phyloP scores from a whole-genome alignment of 2,113 vertebrate genomes.

The Arothron firmamentum region DNA sequence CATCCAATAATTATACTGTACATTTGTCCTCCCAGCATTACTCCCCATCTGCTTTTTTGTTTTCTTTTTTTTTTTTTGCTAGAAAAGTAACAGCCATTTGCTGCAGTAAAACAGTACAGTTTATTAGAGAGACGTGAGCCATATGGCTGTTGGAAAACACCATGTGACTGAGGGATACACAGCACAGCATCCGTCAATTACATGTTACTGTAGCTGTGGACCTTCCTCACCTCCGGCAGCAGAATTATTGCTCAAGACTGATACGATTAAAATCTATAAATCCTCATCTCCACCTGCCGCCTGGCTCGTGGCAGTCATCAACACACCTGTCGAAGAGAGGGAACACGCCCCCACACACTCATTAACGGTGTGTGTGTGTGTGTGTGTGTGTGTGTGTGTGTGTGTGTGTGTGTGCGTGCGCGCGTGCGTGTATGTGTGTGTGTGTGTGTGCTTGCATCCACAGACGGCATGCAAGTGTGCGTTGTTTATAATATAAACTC shows the following conservation, averaged over 20 bases:
- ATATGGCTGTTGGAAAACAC: background rate
- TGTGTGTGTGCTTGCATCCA: background rate
- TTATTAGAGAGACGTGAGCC: background rate
- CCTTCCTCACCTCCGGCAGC: slow-evolving; percentile 48
- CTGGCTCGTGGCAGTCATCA: slow-evolving; percentile 64
- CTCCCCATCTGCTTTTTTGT: background rate
- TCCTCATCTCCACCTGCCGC: slow-evolving; percentile 71
- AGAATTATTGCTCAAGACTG: slow-evolving; percentile 71
- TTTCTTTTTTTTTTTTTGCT: background rate
- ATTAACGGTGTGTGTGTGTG: background rate
- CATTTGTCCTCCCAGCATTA: slow-evolving; percentile 2
- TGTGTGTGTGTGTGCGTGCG: background rate
- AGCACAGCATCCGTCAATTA: slow-evolving; percentile 45
- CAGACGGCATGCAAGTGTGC: slow-evolving; percentile 2
- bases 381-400: background rate
- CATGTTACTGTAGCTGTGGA: slow-evolving; percentile 24
- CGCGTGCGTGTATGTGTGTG: too few species aligned
- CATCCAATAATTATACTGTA: background rate
- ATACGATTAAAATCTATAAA: slow-evolving; percentile 75
- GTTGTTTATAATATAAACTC: slow-evolving; percentile 66
- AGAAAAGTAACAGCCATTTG: background rate
- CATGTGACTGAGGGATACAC: slow-evolving; percentile 16
- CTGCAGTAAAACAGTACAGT: background rate
- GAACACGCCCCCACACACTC: slow-evolving; percentile 35
- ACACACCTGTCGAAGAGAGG: slow-evolving; percentile 67